Percentiles rank a stretch among this genome's conserved stretches.
phyloP scores from a whole-genome alignment of 2,113 vertebrate species.

The Psilopsiagon aurifrons region DNA sequence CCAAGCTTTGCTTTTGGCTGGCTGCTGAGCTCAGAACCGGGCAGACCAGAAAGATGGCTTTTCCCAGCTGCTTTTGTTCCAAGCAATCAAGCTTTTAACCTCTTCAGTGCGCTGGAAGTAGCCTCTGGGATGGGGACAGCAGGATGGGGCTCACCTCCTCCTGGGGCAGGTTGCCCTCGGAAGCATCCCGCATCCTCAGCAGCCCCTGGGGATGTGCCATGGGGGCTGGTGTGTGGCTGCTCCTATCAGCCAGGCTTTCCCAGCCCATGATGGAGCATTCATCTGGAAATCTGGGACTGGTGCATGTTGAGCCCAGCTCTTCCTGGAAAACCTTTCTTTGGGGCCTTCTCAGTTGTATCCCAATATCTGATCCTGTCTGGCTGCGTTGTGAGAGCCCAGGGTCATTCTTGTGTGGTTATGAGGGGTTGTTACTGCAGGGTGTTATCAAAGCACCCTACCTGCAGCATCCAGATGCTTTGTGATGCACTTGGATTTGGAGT shows the following conservation, averaged over 20 bases:
- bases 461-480: neutral
- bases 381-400: accelerated
- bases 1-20: neutral
- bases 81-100: neutral
- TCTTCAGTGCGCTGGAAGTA: neutral
- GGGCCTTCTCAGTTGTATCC: neutral
- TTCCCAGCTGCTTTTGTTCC: neutral
- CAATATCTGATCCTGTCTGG: accelerated
- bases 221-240: neutral
- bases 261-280: accelerated
- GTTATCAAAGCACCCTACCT: neutral
- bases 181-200: accelerated
- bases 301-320: neutral
- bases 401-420: accelerated
- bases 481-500: accelerated
- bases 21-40: neutral
- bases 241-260: neutral
- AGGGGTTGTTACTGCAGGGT: neutral
- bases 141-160: neutral
- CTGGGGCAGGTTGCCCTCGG: neutral
- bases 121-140: neutral
- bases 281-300: accelerated
- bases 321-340: neutral
- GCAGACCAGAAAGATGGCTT: neutral
- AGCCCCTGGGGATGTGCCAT: neutral